Conservation (phyloP, 2,888 invertebrate genomes). For the Hetaerina titia region DNA sequence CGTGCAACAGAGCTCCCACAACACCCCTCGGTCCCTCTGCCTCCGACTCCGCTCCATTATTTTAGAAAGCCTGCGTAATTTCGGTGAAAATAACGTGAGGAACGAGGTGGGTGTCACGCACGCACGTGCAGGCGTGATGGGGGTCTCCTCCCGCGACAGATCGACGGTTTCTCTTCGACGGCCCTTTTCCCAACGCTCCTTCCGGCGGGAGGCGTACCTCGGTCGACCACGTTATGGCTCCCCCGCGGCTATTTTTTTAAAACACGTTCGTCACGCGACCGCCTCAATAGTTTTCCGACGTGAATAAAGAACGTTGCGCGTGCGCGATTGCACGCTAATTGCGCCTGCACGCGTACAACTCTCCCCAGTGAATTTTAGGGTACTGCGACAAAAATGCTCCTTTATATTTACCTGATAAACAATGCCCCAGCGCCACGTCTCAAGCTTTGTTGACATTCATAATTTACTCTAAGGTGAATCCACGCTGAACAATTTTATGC, state of each 20-base stretch:
- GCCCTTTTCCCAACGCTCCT: background rate
- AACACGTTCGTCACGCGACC: background rate
- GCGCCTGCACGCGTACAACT: background rate
- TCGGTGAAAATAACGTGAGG: background rate
- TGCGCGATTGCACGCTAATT: background rate
- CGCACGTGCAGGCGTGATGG: background rate
- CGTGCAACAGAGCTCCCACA: background rate
- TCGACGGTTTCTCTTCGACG: background rate
- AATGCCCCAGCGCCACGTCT: too few species aligned
- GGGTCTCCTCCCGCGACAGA: background rate
- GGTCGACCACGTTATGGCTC: background rate
- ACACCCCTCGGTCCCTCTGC: background rate
- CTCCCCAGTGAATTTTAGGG: too few species aligned
- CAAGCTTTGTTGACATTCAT: too few species aligned
- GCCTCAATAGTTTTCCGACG: background rate
- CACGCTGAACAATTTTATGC: too few species aligned
- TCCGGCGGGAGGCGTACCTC: background rate
- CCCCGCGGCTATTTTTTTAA: background rate
- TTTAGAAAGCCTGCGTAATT: background rate
- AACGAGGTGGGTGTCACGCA: background rate
- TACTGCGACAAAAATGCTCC: too few species aligned
- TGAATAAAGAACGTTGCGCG: background rate
- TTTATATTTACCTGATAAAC: too few species aligned
- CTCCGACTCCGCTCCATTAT: background rate
- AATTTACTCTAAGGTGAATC: too few species aligned